Conservation (phyloP, 2,797 vertebrate genomes). For the Enteromius trimaculatus region DNA sequence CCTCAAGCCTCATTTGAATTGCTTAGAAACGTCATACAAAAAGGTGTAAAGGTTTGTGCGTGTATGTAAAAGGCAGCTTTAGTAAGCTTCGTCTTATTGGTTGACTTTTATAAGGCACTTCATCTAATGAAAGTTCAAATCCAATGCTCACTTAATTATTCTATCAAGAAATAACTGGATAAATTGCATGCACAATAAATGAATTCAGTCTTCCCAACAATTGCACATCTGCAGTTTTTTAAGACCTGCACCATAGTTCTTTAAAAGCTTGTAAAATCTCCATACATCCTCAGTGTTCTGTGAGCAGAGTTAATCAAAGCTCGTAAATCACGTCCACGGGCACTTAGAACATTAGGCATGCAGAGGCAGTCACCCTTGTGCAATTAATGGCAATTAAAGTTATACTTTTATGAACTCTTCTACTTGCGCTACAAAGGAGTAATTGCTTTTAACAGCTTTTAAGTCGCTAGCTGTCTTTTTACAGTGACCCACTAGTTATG, state of each 20-base stretch:
- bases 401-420: conserved; percentile 62
- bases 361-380: conserved; percentile 54
- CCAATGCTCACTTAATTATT: neutral
- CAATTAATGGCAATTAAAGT: conserved; percentile 66
- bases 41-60: neutral
- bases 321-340: conserved; percentile 48
- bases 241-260: neutral
- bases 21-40: neutral
- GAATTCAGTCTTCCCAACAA: neutral
- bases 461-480: conserved; percentile 80
- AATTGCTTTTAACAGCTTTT: conserved; percentile 85
- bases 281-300: conserved; percentile 44
- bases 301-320: conserved; percentile 56
- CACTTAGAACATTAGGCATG: conserved; percentile 56
- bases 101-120: neutral
- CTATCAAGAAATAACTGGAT: neutral
- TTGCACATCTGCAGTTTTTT: neutral
- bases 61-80: neutral
- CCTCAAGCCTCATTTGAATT: conserved; percentile 5
- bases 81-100: neutral
- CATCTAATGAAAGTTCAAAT: neutral
- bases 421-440: conserved; percentile 76
- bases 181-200: neutral
- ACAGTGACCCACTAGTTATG: conserved; percentile 85
- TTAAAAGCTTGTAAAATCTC: conserved; percentile 48